Evolutionary conservation across 2,797 vertebrate species (phyloP), one percentile per base, ranked within the genome.

Genomic region (Odontamblyopus lacepedii): DNA sequence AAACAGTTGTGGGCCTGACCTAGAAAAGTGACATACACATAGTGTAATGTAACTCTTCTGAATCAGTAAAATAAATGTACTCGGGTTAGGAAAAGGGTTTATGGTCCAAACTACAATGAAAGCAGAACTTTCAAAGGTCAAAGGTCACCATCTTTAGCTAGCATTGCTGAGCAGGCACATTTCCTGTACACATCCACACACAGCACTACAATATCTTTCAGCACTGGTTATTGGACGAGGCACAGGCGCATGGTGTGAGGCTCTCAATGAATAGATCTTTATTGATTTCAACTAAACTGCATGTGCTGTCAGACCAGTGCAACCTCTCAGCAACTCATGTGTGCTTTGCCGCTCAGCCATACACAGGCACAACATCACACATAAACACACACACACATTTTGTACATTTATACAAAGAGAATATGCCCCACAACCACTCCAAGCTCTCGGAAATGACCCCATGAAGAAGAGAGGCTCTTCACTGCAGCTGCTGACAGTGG

Each of bases 231-330:
- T 78, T 85, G 79, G 71, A 86, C 73, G 82, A 82, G 68, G 64
- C 78, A 85, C 83, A 86, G 73, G 65, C 69, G 77, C 74, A 68
- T 73, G 66, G 61, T 77, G 79, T 74, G 80, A 88, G 80, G 79
- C 85, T 83, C 86, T 90, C 90, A 87, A 48, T 92, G 87, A 87
- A 91, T 88, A 86, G 91, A 93, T 92, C 83, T 82, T 86, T 90
- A 93, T 91, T 92, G 92, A 94, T 93, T 91, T 86, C 83, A 89
- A 77, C 85, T 85, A 86, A 91, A 92, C 78, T 67, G 64, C 77
- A 38, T 66, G 81, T 55, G 77, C 76, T 73, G 76, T 76, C 83
- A 84, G 78, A 83, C 85, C 85, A 88, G 85, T 89, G 90, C 78
- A 89, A 71, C 83, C 80, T 88, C 89, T 88, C 83, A 74, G 81